Base-by-base conservation (phyloP, 2,113 vertebrate genomes). In the Lethenteron camtschaticum region DNA sequence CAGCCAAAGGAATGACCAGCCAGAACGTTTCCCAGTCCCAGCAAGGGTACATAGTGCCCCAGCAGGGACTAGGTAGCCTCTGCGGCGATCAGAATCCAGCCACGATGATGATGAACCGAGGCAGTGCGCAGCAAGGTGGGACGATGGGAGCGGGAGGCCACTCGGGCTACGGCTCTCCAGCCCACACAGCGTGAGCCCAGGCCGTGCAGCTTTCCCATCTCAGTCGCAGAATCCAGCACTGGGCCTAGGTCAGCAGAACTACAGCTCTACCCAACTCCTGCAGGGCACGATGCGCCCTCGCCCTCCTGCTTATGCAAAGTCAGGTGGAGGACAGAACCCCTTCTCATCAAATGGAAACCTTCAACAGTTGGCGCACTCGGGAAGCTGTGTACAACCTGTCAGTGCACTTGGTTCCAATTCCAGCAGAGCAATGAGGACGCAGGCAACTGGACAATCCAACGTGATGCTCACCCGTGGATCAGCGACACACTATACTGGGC, bases 401-500 rank as follows among this genome's bases (percentile, higher is more conserved):
- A 41, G 41, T 41, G 41, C 41, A 41, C 5, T 41, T 41, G 41
- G 41, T 41, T 41, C 41, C 41, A 41, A 7, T 41, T 41, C 41
- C 41, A 41, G 41, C 41, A 41, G 41, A 5, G 41, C 41, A 41
- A 41, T 41, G 41, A 41, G 41, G 41, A 41, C 41, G 41, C 41
- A 41, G 41, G 41, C 41, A 41, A 41, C 41, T 7, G 41, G 41
- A 41, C 41, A 41, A 6, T 41, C 41, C 41, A 41, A 41, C 41
- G 41, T 41, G 41, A 41, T 41, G 41, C 41, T 41, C 41, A 41
- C 41, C 41, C 41, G 41, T 41, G 41, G 41, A 41, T 41, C 41
- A 41, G 41, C 81, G 73, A 80, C 86, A 71, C 86, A 82, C 75
- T 92, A 92, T 77, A 85, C 86, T 0, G 88, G 84, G 69, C 89